Conservation (phyloP, 2,113 vertebrate species). For the Pristiophorus japonicus region DNA sequence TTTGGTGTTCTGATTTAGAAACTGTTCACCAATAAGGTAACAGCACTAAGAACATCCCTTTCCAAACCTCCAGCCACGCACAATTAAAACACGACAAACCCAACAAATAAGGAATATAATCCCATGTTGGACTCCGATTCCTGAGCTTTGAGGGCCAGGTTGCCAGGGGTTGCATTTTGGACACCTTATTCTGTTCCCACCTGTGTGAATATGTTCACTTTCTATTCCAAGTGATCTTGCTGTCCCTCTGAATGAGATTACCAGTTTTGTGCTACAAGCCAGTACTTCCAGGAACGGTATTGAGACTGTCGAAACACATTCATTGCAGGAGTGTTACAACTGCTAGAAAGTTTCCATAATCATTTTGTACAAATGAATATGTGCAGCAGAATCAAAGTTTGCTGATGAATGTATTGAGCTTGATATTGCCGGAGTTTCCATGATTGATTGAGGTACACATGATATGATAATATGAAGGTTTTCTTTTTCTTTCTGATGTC, state of each 20-base stretch:
- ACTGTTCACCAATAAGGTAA: neutral
- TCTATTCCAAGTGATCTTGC: neutral
- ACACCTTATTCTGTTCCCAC: neutral
- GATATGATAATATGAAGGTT: neutral
- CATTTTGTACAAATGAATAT: neutral
- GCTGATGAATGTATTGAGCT: neutral
- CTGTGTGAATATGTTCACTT: neutral
- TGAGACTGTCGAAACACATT: neutral
- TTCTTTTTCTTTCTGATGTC: neutral
- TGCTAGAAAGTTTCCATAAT: neutral
- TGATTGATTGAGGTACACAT: conserved; percentile 17
- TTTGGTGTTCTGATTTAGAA: neutral
- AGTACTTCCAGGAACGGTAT: neutral
- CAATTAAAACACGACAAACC: neutral
- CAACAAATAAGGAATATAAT: neutral
- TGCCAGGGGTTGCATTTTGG: neutral
- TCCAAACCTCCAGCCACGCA: neutral
- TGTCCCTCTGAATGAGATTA: neutral
- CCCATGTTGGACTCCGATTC: neutral
- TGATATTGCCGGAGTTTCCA: neutral
- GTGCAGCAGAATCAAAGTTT: neutral
- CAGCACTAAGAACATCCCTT: neutral
- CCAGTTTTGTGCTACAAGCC: neutral
- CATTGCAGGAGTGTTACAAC: neutral
- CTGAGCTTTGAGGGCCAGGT: neutral